Base-by-base conservation (phyloP, 1,140 invertebrate genomes). In the Agrypnia vestita region DNA sequence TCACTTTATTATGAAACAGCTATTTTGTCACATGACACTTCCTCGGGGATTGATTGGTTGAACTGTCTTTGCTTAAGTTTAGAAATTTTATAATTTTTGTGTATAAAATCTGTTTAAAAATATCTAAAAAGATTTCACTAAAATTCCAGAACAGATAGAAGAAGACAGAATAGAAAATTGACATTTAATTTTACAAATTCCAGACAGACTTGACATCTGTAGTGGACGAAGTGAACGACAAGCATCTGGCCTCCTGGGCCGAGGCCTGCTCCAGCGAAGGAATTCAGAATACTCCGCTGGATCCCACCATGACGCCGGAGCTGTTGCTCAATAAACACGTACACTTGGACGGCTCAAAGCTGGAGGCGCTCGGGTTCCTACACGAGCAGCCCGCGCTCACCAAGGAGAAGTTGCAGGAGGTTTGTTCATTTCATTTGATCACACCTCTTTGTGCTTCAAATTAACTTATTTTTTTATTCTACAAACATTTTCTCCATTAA, bases 191-290 rank as follows among this genome's bases (percentile, higher is more conserved):
- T 19, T 79, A 56, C n/a, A 15, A 46, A 56, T 51, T 51, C 0
- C 49, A 94, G 93, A 89, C 88, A 21, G 94, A 95, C 87, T 90
- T 96, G 87, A 91, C 90, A n/a, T 90, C 91, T 21, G 93, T 96
- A 35, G 94, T 96, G 0, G 95, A 97, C 81, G 96, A 97, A 84
- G 95, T 96, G 0, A 97, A 97, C 88, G 96, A 97, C 86, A 97
- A 97, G 86, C 97, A 97, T 87, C 92, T 97, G 89, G 92, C 91
- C 0, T 96, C 96, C 9, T 98, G 97, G 97, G 96, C 96, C 6
- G 94, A 94, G 84, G 92, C 95, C 61, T 97, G 96, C 86, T 91
- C 92, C 79, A 89, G 90, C 82, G 93, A 95, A 88, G 90, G 90
- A 55, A 93, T 97, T 19, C 89, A 91, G 81, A 97, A 97, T 87